Conservation (phyloP, 1,140 invertebrate species). For the Ceratosolen fusciceps region DNA sequence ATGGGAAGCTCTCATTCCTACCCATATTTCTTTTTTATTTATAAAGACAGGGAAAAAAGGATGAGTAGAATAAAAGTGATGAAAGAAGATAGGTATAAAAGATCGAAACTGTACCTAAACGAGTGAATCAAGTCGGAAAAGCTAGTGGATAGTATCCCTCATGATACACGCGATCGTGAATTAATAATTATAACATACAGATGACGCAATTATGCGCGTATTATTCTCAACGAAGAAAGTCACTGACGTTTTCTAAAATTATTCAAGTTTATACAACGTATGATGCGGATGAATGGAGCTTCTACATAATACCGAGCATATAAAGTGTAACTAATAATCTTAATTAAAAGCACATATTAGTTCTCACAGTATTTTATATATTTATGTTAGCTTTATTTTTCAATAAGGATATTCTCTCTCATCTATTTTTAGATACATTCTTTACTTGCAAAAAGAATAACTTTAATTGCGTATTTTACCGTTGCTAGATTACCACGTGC, state of each 20-base stretch:
- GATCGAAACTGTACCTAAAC: not conserved
- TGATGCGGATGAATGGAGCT: not conserved
- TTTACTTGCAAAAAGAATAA: no score
- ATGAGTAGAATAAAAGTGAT: not conserved
- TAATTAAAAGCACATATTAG: conserved; percentile 1
- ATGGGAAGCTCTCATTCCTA: no score
- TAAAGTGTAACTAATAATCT: not conserved
- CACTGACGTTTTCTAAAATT: not conserved
- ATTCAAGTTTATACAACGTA: not conserved
- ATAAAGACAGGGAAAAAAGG: not conserved
- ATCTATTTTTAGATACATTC: no score
- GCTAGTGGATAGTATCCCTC: not conserved
- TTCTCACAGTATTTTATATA: not conserved
- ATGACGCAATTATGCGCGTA: not conserved
- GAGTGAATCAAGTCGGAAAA: not conserved
- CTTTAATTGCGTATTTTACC: no score
- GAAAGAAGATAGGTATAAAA: not conserved
- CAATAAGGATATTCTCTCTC: no score
- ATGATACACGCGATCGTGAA: conserved; percentile 8
- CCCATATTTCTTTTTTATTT: not conserved
- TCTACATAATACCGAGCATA: not conserved
- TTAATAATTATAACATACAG: not conserved
- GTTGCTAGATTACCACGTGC: no score
- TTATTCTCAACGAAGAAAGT: not conserved
- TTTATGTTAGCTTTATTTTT: not conserved